Evolutionary conservation across 92 coral and sea anemone species (phyloP).

Genomic region (Chrysogorgia sp.): DNA sequence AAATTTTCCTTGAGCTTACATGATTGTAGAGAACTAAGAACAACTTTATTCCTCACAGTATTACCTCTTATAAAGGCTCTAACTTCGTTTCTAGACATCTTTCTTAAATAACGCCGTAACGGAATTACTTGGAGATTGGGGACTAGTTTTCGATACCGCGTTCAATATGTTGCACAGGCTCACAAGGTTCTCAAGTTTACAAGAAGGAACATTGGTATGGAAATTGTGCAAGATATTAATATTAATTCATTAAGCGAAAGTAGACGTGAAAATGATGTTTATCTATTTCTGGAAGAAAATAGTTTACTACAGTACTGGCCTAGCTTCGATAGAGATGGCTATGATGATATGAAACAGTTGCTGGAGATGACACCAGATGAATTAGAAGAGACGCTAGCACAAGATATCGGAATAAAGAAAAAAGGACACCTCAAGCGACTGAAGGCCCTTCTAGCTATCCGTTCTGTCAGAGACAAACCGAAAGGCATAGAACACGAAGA

Average conservation of each 20-base stretch:
- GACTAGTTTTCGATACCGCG: not conserved
- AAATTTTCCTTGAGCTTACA: conserved; percentile 25
- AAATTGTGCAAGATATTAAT: not conserved
- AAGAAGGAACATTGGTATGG: not conserved
- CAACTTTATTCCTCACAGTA: conserved; percentile 32
- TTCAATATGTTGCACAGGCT: conserved; percentile 27
- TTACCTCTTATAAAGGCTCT: conserved; percentile 40
- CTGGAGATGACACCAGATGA: conserved; percentile 34
- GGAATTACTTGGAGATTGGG: too few relatives aligned
- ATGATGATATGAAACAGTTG: conserved; percentile 36
- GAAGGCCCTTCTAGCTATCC: conserved; percentile 21
- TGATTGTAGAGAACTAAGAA: conserved; percentile 43
- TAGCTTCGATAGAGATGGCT: conserved; percentile 14
- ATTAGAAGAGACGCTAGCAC: conserved; percentile 29
- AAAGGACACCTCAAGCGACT: conserved; percentile 34
- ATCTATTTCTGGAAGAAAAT: conserved; percentile 4
- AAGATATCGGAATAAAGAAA: conserved; percentile 33
- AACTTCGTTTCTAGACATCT: conserved; percentile 37
- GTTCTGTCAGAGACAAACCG: conserved; percentile 12
- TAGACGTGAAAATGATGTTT: conserved; percentile 11
- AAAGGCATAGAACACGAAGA: not conserved
- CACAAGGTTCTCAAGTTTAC: not conserved
- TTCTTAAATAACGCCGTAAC: not conserved
- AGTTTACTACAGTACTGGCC: conserved; percentile 14
- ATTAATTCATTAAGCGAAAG: conserved; percentile 10